A percentile compares a stretch with the other conserved stretches of the same genome.
Evolutionary conservation across 1,140 invertebrate genomes (phyloP).

Genomic region (Andricus grossulariae): DNA sequence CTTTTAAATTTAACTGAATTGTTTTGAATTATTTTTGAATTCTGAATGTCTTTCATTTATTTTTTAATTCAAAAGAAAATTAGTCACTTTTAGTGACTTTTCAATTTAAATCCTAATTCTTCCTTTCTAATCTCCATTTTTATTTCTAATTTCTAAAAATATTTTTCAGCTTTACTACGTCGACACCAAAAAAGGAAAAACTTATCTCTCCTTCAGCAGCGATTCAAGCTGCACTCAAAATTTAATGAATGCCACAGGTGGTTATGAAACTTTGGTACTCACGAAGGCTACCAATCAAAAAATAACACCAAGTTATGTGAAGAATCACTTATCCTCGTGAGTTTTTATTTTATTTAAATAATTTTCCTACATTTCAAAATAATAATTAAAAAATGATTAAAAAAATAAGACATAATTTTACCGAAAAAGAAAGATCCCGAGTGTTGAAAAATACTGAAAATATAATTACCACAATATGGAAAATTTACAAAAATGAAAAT

Average conservation of each 20-base stretch:
- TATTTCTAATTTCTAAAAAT: too few species aligned
- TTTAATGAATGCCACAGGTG: conserved; percentile 77
- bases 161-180: conserved; percentile 77
- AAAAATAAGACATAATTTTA: too few species aligned
- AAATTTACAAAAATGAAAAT: too few species aligned
- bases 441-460: too few species aligned
- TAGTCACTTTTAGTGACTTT: neutral
- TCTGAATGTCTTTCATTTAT: neutral
- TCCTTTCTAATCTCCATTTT: too few species aligned
- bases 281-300: conserved; percentile 71
- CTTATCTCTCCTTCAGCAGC: conserved; percentile 81
- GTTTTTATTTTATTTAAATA: conserved; percentile 48
- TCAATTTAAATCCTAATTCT: too few species aligned
- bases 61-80: conserved; percentile 24
- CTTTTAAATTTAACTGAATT: neutral
- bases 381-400: too few species aligned
- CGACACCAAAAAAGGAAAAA: conserved; percentile 77
- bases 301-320: conserved; percentile 69
- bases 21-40: neutral
- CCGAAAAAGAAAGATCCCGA: too few species aligned
- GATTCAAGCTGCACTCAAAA: conserved; percentile 82
- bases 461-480: too few species aligned
- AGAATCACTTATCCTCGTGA: conserved; percentile 69
- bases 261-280: conserved; percentile 79
- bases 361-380: conserved; percentile 2